Base-by-base conservation (phyloP, 2,888 invertebrate genomes). In the Heliconius ethilla region DNA sequence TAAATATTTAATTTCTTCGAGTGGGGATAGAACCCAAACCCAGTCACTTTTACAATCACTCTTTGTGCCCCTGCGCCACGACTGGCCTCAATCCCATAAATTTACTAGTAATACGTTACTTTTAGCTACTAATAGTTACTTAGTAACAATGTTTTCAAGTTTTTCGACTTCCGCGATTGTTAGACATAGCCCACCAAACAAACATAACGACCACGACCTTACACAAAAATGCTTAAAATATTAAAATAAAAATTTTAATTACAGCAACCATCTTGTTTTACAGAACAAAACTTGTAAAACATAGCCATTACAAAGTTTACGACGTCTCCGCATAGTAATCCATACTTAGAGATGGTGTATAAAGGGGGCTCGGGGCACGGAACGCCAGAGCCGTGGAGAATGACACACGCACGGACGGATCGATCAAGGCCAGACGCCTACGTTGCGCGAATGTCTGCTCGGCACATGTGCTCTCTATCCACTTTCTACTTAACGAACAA, bases 391-490 rank as follows among this genome's bases (percentile, higher is more conserved):
- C 74, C 76, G 77, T 78, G 85, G 86, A 73, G 73, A 88, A 85
- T 87, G 88, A 88, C 86, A 89, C 89, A 89, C 91, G 88, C 89
- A 86, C 79, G 76, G 85, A 82, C 83, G 87, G 90, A 91, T 92
- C 92, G 92, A 93, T 92, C 91, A 92, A 91, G 90, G 91, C 88
- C 90, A 91, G 88, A 88, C 90, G 88, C 81, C 83, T 80, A 81
- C 79, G 81, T 81, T 79, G 80, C 81, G 79, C 78, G 79, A 80
- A 76, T 78, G 81, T 82, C 81, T 82, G 78, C 75, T 33, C 70
- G 73, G 65, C 81, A 78, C 76, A 73, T 81, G 81, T 76, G 76
- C 33, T 78, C 75, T 65, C 67, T 73, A 25, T 69, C 75, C 40
- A 66, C 75, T 79, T 79, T 78, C 79, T 79, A 73, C 37, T 51